Evolutionary conservation across 2,797 vertebrate species (phyloP).

Genomic region (Psittacula echo): DNA sequence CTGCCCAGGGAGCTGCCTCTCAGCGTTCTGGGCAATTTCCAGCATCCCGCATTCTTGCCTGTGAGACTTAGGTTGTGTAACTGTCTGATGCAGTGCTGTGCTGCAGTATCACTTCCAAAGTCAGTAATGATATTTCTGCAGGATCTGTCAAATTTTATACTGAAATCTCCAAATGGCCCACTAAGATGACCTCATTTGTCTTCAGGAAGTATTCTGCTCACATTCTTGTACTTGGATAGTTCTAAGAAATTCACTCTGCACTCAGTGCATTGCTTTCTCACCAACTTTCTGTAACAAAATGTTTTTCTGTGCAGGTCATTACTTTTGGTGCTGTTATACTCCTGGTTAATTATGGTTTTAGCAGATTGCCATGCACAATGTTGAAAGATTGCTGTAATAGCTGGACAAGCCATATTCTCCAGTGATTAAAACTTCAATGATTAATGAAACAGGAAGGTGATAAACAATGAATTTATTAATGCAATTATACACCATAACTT

Average conservation of each 20-base stretch:
- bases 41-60: not conserved
- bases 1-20: not conserved
- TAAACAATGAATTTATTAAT: not conserved
- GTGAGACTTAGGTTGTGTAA: conserved; percentile 14
- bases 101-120: conserved; percentile 8
- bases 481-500: not conserved
- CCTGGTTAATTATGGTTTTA: not conserved
- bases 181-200: conserved; percentile 31
- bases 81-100: not conserved
- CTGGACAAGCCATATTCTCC: not conserved
- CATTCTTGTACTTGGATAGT: not conserved
- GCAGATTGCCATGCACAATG: not conserved
- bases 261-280: not conserved
- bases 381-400: not conserved
- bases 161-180: conserved; percentile 29
- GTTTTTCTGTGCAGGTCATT: not conserved
- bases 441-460: not conserved
- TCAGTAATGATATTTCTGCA: not conserved
- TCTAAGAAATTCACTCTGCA: not conserved
- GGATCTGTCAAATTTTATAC: conserved; percentile 16
- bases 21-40: not conserved
- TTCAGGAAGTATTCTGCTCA: conserved; percentile 33
- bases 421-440: not conserved
- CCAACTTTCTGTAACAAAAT: not conserved
- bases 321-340: not conserved